Evolutionary conservation across 2,888 invertebrate species (phyloP).

Genomic region (Adela reaumurella): DNA sequence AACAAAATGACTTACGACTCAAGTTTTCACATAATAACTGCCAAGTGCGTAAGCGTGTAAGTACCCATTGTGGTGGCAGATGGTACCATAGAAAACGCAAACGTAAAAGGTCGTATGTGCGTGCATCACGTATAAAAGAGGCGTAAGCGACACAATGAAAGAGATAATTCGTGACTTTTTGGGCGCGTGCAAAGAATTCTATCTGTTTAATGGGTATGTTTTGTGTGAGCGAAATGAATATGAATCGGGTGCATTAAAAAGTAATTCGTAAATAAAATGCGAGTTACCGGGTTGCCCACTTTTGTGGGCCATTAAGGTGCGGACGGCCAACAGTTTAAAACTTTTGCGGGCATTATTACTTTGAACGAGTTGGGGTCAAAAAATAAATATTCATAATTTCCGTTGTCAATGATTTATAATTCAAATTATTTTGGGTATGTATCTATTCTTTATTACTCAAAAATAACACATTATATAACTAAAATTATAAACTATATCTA

Average conservation of each 20-base stretch:
- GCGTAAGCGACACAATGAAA: neutral
- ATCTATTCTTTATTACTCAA: too few species aligned
- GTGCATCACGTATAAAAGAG: neutral
- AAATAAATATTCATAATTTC: too few species aligned
- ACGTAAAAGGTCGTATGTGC: neutral
- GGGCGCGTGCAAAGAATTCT: constrained; percentile 1
- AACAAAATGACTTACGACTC: too few species aligned
- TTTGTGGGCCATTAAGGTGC: neutral
- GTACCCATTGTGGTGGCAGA: constrained; percentile 52
- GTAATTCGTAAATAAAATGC: constrained; percentile 20
- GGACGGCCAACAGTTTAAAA: too few species aligned
- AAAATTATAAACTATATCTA: too few species aligned
- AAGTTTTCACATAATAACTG: neutral
- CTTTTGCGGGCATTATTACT: too few species aligned
- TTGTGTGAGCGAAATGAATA: constrained; percentile 19
- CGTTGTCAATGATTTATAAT: too few species aligned
- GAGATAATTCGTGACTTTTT: neutral
- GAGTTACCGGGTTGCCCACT: constrained; percentile 1
- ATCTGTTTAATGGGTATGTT: constrained; percentile 16
- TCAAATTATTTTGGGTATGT: too few species aligned
- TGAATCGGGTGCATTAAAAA: constrained; percentile 21
- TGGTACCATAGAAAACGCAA: constrained; percentile 21
- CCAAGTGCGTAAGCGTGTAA: constrained; percentile 40
- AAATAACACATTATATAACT: too few species aligned
- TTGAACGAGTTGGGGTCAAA: too few species aligned